Evolutionary conservation across 2,888 invertebrate species (phyloP).

Genomic region (Bugulina stolonifera): DNA sequence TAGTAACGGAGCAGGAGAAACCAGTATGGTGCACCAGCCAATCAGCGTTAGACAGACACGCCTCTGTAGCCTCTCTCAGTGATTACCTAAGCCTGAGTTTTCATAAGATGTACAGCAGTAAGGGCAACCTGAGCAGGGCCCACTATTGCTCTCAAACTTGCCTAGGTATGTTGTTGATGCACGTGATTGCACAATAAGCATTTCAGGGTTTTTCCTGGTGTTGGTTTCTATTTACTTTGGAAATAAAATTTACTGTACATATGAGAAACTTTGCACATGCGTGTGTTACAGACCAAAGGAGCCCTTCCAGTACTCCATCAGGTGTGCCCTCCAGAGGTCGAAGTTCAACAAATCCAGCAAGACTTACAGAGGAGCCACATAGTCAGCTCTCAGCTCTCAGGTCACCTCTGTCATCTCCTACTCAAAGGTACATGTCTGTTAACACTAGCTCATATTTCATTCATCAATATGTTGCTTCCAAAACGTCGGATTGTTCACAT

Average conservation of each 20-base stretch:
- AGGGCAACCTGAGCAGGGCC: not conserved
- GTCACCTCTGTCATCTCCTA: not conserved
- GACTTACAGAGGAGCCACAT: not conserved
- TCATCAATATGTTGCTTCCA: too few relatives aligned
- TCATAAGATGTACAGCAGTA: not conserved
- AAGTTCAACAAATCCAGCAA: constrained; percentile 1
- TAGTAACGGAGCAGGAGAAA: not conserved
- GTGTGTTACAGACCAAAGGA: not conserved
- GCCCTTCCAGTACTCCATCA: not conserved
- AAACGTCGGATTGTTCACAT: too few relatives aligned
- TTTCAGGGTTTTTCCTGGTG: too few relatives aligned
- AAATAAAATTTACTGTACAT: too few relatives aligned
- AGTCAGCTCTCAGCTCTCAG: not conserved
- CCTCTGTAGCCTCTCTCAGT: not conserved
- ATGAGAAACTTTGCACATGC: too few relatives aligned
- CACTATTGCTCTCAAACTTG: constrained; percentile 12
- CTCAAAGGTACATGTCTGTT: not conserved
- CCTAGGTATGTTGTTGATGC: too few relatives aligned
- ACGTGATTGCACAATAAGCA: too few relatives aligned
- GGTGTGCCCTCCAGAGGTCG: not conserved
- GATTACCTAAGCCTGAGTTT: constrained; percentile 6
- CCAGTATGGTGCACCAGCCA: not conserved
- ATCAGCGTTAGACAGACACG: not conserved
- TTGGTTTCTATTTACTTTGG: too few relatives aligned
- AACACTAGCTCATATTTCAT: too few relatives aligned